Conservation (phyloP, 2,888 invertebrate genomes). For the Fragum fragum region DNA sequence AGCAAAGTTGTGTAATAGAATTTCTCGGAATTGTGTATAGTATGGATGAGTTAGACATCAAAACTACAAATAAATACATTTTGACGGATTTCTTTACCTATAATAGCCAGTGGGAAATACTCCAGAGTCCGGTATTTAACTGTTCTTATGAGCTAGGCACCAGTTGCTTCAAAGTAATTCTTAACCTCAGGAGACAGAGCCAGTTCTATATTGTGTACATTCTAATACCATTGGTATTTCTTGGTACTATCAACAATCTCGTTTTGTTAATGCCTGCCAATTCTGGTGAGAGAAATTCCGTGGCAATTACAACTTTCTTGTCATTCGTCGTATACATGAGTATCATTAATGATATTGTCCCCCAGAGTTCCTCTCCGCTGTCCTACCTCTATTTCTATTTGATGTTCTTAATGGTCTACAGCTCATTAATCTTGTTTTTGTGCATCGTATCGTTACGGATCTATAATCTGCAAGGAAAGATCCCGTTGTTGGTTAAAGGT, state of each 20-base stretch:
- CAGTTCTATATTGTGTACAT: slow-evolving; percentile 51
- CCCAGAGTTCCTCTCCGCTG: slow-evolving; percentile 57
- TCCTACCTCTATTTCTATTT: slow-evolving; percentile 56
- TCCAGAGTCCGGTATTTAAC: neutral
- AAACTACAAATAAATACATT: neutral
- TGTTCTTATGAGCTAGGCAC: neutral
- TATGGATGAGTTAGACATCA: slow-evolving; percentile 12
- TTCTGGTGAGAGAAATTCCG: slow-evolving; percentile 58
- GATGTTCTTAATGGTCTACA: slow-evolving; percentile 48
- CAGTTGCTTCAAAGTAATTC: neutral
- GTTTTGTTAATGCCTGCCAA: slow-evolving; percentile 57
- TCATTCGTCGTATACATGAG: slow-evolving; percentile 62
- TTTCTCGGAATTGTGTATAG: slow-evolving; percentile 20
- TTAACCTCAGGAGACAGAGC: slow-evolving; percentile 34
- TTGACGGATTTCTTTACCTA: neutral
- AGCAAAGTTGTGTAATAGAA: slow-evolving; percentile 43
- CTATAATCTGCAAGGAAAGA: slow-evolving; percentile 16
- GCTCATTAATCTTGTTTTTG: slow-evolving; percentile 38
- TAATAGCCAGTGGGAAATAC: slow-evolving; percentile 43
- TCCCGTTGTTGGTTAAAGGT: neutral
- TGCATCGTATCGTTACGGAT: slow-evolving; percentile 50
- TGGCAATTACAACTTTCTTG: slow-evolving; percentile 58
- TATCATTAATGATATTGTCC: slow-evolving; percentile 55
- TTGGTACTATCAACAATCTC: slow-evolving; percentile 41
- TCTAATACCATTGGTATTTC: slow-evolving; percentile 47